A percentile compares a stretch with the other conserved stretches of the same genome.
phyloP scores from a whole-genome alignment of 2,113 vertebrate species.

The Poecile atricapillus region DNA sequence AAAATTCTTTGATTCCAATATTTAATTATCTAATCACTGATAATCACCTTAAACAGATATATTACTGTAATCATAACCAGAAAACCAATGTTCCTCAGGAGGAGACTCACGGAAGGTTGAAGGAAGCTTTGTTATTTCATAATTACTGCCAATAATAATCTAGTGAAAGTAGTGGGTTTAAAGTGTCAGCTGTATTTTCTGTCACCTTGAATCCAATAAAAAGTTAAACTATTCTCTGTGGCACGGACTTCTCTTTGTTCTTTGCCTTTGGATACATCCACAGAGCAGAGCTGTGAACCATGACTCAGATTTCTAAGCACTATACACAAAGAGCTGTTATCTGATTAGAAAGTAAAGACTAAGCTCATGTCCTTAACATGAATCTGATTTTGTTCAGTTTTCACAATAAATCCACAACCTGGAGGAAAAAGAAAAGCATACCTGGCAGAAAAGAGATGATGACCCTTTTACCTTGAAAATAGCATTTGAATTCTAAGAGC shows the following conservation, averaged over 20 bases:
- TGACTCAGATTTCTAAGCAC: neutral
- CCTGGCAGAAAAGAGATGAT: neutral
- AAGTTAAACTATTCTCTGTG: neutral
- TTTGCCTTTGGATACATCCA: neutral
- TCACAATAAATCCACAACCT: slow-evolving; percentile 7
- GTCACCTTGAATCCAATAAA: slow-evolving; percentile 9
- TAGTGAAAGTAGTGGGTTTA: neutral
- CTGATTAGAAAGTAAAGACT: slow-evolving; percentile 13
- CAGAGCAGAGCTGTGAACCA: neutral
- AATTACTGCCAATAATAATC: neutral
- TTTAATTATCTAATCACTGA: neutral
- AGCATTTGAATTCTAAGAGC: slow-evolving; percentile 36
- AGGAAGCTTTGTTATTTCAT: neutral
- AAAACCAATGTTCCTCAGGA: neutral
- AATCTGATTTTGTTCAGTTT: neutral
- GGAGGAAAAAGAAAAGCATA: neutral
- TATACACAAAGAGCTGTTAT: neutral
- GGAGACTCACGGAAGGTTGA: neutral
- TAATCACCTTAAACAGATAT: neutral
- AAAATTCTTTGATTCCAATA: neutral
- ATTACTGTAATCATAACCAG: neutral
- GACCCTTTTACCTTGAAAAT: slow-evolving; percentile 42
- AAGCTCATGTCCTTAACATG: neutral
- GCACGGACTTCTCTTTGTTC: neutral
- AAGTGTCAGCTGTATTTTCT: neutral